Base-by-base conservation (phyloP, 1,140 invertebrate genomes). In the Trachymyrmex cornetzi region DNA sequence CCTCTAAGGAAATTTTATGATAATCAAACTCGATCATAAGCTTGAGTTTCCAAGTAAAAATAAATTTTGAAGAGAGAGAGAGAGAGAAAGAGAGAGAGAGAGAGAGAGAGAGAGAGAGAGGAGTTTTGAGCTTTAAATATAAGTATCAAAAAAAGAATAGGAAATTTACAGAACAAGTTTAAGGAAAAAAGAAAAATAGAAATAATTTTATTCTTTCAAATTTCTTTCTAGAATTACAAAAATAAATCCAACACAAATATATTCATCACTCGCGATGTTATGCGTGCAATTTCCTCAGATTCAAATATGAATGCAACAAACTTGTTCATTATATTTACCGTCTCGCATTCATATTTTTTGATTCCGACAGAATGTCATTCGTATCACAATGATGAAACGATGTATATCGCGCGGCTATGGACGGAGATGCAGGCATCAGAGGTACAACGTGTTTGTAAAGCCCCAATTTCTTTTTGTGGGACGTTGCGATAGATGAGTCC, bases 381-480 rank as follows among this genome's bases (percentile, higher is more conserved):
- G 66, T 48, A 74, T 61, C 38, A n/a, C 24, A 19, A 74, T 61
- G 24, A 74, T 72, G 72, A 48, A 82, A 74, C 64, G 48, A 22
- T 22, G n/a, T 48, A n/a, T 71, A 30, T 48, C 34, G 38, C 79
- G 53, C 34, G 53, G 3, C 38, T 19, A n/a, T 48, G 53, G 53
- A 22, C 53, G 16, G 34, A 38, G n/a, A 3, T 57, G 16, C 53
- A 22, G n/a, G 30, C 2, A 6, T 3, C 55, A 48, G 19, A 22
- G 12, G 3, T 11, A 19, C 53, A 16, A 22, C n/a, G 48, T 24
- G 53, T 71, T 27, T 38, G 66, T 24, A 50, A 61, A 84, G 55
- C 80, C 55, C 38, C 69, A 84, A 84, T 84, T 74, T 84, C 55
- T 74, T 74, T 50, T 75, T 27, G 34, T 16, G 48, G 34, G 12